These are phyloP conservation scores for Xanthorhoe designata DNA, from an alignment of 2,888 invertebrate species.

Conservation along the genomic window DNA sequence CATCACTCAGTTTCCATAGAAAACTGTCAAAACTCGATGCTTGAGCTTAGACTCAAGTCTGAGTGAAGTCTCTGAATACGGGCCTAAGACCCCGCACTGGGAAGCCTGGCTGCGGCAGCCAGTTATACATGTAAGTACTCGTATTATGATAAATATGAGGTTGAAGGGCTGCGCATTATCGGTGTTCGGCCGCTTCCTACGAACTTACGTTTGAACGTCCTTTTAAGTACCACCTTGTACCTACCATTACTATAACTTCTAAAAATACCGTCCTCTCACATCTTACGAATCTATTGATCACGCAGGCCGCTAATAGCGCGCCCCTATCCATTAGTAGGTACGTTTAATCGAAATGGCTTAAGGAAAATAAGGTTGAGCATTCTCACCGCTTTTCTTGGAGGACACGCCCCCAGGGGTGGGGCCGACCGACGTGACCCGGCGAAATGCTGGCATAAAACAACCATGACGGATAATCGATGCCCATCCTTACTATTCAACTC, in stretches of 20 bases:
- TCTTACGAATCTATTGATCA: background rate
- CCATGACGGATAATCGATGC: constrained; percentile 60
- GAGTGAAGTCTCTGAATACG: no score
- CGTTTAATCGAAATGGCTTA: constrained; percentile 57
- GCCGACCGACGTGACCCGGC: constrained; percentile 58
- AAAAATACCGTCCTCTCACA: background rate
- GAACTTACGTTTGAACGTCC: no score
- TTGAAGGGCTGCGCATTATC: no score
- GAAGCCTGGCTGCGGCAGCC: no score
- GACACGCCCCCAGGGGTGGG: constrained; percentile 60
- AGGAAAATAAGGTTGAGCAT: constrained; percentile 62
- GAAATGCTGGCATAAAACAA: constrained; percentile 66
- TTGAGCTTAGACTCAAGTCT: no score
- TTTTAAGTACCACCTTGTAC: no score
- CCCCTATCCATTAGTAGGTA: constrained; percentile 29
- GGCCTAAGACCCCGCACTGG: no score
- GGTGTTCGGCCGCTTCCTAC: no score
- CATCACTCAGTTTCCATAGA: no score
- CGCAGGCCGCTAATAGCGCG: background rate
- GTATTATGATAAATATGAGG: no score
- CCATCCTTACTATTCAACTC: constrained; percentile 33
- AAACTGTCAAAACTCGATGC: no score
- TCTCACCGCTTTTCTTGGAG: constrained; percentile 61
- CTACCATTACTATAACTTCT: background rate
- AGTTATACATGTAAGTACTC: no score